A percentile compares a stretch with the other conserved stretches of the same genome.
Evolutionary conservation across 1,140 invertebrate species (phyloP).

Genomic region (Drosophila pachea): DNA sequence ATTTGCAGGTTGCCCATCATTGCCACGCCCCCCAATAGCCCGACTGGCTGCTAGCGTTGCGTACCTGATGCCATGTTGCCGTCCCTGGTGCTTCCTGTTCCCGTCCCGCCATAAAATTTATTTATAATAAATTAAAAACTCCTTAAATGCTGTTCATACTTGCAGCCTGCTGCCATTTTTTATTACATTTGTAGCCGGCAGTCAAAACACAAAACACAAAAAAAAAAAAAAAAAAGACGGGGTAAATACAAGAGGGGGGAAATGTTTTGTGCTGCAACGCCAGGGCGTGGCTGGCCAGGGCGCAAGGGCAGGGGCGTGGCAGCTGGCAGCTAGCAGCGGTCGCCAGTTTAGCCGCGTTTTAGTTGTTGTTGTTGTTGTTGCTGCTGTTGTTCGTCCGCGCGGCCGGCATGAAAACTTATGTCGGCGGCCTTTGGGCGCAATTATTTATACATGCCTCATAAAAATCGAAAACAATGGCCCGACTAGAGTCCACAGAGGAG

Average conservation of each 20-base stretch:
- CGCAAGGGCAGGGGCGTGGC: constrained; percentile 40
- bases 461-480: constrained; percentile 74
- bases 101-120: constrained; percentile 58
- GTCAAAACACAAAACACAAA: constrained; percentile 34
- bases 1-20: constrained; percentile 67
- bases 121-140: constrained; percentile 79
- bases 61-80: neutral
- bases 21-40: constrained; percentile 62
- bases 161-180: constrained; percentile 46
- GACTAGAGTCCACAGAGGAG: constrained; percentile 20
- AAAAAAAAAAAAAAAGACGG: neutral
- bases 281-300: constrained; percentile 8
- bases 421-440: constrained; percentile 76
- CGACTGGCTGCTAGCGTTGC: constrained; percentile 8
- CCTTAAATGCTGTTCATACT: constrained; percentile 70
- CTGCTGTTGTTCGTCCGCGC: constrained; percentile 63
- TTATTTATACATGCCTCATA: constrained; percentile 78
- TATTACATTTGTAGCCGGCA: constrained; percentile 57
- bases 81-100: neutral
- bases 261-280: constrained; percentile 41
- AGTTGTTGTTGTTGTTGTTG: constrained; percentile 30
- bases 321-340: constrained; percentile 25
- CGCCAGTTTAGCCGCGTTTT: constrained; percentile 53
- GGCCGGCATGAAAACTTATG: constrained; percentile 75
- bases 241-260: constrained; percentile 14